phyloP scores from a whole-genome alignment of 2,113 vertebrate species.

The Muscicapa adusta region DNA sequence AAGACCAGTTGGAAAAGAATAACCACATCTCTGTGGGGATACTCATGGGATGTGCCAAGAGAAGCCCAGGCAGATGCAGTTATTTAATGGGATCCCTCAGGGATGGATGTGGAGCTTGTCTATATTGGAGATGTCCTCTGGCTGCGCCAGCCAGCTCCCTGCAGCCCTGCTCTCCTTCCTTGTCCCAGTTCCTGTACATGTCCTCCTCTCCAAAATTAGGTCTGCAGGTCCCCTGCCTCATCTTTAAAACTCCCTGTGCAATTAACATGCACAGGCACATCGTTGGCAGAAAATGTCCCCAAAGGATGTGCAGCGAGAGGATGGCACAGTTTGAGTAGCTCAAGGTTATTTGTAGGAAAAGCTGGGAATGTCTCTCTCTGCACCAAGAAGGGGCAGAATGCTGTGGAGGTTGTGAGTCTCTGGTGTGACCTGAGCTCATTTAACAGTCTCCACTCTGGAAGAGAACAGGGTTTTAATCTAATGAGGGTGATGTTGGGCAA shows the following conservation, averaged over 20 bases:
- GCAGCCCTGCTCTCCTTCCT: background rate
- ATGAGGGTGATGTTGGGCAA: background rate
- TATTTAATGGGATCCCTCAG: background rate
- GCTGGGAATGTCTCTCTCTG: background rate
- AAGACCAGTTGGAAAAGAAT: background rate
- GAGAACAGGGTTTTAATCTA: background rate
- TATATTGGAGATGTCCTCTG: background rate
- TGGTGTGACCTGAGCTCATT: background rate
- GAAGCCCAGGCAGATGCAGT: background rate
- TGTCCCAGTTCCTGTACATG: fast-evolving
- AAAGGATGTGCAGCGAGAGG: background rate
- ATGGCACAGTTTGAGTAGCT: background rate
- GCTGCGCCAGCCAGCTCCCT: background rate
- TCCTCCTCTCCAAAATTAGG: background rate
- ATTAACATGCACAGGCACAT: background rate
- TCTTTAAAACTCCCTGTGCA: background rate
- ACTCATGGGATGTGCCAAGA: background rate
- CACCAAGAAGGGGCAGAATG: background rate
- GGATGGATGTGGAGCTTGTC: background rate
- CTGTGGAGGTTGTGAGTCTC: background rate
- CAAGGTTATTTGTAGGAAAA: background rate
- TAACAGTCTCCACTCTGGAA: background rate
- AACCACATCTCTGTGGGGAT: background rate
- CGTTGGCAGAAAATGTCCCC: background rate
- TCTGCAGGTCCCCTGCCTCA: background rate